Percentiles rank a stretch among this genome's conserved stretches.
Evolutionary conservation across 2,113 vertebrate species (phyloP).

Genomic region (Tragelaphus strepsiceros): DNA sequence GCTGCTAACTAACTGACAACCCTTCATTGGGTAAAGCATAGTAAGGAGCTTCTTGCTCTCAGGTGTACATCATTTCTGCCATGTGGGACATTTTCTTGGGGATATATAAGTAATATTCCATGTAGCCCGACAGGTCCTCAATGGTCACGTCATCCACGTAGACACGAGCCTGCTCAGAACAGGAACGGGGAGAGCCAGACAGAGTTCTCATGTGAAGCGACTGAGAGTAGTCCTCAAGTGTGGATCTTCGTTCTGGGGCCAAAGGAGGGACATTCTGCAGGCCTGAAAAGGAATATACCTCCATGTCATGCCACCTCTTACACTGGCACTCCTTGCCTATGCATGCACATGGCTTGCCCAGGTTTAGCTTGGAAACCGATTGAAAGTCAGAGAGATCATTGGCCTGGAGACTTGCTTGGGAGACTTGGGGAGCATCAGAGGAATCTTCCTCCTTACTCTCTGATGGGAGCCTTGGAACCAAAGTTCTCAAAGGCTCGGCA

Average conservation of each 20-base stretch:
- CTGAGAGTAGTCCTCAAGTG: constrained; percentile 79
- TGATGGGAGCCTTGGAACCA: constrained; percentile 23
- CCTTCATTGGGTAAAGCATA: constrained; percentile 67
- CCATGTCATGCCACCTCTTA: constrained; percentile 88
- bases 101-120: constrained; percentile 98
- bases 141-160: constrained; percentile 98
- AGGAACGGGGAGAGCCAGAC: constrained; percentile 91
- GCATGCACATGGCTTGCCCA: constrained; percentile 68
- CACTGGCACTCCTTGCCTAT: constrained; percentile 80
- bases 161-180: constrained; percentile 94
- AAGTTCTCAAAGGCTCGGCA: constrained; percentile 57
- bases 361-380: constrained; percentile 84
- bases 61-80: constrained; percentile 99
- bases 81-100: constrained; percentile 99
- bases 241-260: constrained; percentile 84
- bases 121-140: constrained; percentile 98
- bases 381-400: constrained; percentile 86
- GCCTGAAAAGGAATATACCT: constrained; percentile 96
- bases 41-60: constrained; percentile 57
- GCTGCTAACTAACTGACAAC: constrained; percentile 62
- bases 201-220: constrained; percentile 85
- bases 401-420: constrained; percentile 70
- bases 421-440: constrained; percentile 48
- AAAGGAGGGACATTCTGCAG: constrained; percentile 84
- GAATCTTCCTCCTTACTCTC: constrained; percentile 67